A percentile compares a stretch with the other conserved stretches of the same genome.
Conservation (phyloP, 2,888 invertebrate genomes). For the Drepanosiphum platanoidis region DNA sequence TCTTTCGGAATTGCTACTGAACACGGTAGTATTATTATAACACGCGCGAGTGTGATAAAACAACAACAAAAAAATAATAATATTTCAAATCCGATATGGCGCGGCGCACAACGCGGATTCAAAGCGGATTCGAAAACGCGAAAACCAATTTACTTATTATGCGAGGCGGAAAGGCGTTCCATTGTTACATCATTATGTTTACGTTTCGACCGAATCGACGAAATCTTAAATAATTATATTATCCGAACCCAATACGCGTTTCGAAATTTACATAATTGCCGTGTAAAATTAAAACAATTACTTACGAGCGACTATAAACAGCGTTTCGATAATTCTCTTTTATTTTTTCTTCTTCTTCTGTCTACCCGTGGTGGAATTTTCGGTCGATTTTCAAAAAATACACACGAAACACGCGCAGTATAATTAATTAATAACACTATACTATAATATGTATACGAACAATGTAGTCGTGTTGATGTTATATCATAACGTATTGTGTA, state of each 20-base stretch:
- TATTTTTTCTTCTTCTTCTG: not conserved
- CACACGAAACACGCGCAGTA: no score
- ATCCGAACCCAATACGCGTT: not conserved
- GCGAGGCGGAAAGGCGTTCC: not conserved
- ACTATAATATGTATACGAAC: not conserved
- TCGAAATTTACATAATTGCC: not conserved
- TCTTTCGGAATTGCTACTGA: no score
- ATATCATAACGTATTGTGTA: no score
- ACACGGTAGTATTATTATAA: no score
- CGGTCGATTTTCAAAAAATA: no score
- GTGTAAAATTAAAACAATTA: not conserved
- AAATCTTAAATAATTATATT: constrained; percentile 1
- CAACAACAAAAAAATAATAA: no score
- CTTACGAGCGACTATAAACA: not conserved
- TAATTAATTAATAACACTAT: not conserved
- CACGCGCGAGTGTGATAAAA: no score
- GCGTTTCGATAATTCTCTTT: not conserved
- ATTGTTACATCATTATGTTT: not conserved
- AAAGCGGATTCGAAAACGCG: not conserved
- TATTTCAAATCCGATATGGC: no score
- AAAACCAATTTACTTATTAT: not conserved
- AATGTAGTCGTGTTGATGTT: no score
- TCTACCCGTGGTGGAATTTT: not conserved
- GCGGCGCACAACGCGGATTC: no score
- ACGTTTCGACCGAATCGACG: not conserved